These are phyloP conservation scores for Scleropages formosus DNA, from an alignment of 2,797 vertebrate genomes.

Conservation along the genomic window DNA sequence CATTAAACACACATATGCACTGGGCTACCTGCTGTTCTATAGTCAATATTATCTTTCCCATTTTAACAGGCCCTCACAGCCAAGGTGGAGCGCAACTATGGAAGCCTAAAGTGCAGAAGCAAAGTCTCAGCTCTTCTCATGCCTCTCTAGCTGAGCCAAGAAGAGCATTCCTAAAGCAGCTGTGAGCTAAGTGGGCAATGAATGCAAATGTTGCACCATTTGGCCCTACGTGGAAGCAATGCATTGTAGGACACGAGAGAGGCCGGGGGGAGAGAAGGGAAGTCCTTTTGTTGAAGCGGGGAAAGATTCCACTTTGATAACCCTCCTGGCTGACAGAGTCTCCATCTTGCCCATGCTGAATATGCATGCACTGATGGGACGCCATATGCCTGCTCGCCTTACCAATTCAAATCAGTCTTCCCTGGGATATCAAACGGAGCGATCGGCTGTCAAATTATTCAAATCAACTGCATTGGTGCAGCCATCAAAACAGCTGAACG, in stretches of 20 bases:
- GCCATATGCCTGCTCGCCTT: constrained; percentile 62
- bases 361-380: constrained; percentile 70
- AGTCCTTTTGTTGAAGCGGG: constrained; percentile 16
- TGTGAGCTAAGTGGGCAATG: no score
- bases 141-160: no score
- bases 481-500: constrained; percentile 13
- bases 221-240: constrained; percentile 11
- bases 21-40: no score
- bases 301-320: constrained; percentile 27
- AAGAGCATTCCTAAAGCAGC: no score
- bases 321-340: neutral
- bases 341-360: constrained; percentile 45
- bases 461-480: constrained; percentile 30
- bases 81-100: no score
- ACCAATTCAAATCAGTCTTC: constrained; percentile 66
- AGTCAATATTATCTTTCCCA: no score
- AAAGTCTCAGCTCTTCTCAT: no score
- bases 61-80: no score
- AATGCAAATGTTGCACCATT: neutral
- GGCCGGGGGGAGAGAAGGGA: constrained; percentile 36
- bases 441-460: constrained; percentile 39
- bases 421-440: constrained; percentile 38
- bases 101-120: no score
- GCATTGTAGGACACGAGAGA: constrained; percentile 37
- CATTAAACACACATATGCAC: no score